Conservation (phyloP, 2,113 vertebrate genomes). For the Hippopotamus amphibius region DNA sequence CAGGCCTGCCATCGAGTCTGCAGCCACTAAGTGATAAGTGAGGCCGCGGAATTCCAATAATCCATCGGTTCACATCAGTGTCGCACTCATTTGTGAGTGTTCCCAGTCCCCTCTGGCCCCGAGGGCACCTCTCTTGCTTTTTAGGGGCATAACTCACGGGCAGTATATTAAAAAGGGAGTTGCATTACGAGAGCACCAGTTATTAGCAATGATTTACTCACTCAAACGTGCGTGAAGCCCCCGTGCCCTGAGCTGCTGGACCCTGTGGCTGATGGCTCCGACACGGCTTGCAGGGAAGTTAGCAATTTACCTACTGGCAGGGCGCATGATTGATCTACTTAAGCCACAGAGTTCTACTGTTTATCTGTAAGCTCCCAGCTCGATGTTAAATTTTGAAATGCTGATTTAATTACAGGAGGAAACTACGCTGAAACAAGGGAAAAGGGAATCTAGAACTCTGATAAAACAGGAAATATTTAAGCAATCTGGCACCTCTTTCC, state of each 20-base stretch:
- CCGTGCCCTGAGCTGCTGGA: conserved; percentile 77
- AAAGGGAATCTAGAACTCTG: conserved; percentile 72
- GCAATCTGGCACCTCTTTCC: conserved; percentile 77
- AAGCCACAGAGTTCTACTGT: conserved; percentile 82
- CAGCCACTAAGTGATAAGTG: conserved; percentile 87
- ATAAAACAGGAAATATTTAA: conserved; percentile 80
- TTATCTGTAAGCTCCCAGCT: conserved; percentile 77
- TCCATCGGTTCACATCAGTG: conserved; percentile 85
- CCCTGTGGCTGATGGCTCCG: conserved; percentile 81
- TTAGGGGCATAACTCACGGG: conserved; percentile 77
- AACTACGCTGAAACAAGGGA: conserved; percentile 72
- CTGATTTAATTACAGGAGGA: conserved; percentile 76
- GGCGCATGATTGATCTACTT: conserved; percentile 83
- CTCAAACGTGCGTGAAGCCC: conserved; percentile 77
- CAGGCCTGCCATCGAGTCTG: conserved; percentile 85
- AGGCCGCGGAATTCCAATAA: conserved; percentile 87
- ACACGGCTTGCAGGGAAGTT: conserved; percentile 81
- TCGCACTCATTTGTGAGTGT: conserved; percentile 83
- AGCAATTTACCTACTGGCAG: conserved; percentile 85
- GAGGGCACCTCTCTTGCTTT: conserved; percentile 80
- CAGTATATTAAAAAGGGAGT: conserved; percentile 80
- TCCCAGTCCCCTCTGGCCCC: conserved; percentile 78
- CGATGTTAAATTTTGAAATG: conserved; percentile 84
- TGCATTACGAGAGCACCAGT: conserved; percentile 76
- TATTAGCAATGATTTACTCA: conserved; percentile 79